Evolutionary conservation across 2,113 vertebrate genomes (phyloP), one percentile per base, ranked within the genome.

Genomic region (Macroglossus sobrinus): DNA sequence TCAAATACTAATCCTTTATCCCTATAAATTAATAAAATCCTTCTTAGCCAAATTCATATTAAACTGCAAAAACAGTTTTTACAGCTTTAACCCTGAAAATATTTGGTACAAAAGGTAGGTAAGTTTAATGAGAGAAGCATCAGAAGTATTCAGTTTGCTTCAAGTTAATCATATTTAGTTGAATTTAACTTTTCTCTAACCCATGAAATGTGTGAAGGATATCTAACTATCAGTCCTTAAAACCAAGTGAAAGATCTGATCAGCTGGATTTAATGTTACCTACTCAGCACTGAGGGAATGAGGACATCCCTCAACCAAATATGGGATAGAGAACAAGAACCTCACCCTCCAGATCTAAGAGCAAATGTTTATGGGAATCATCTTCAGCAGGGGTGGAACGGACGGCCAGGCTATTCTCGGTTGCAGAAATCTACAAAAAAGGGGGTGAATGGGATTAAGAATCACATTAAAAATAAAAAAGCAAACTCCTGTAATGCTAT

Each of bases 381-480:
- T 98, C 98, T 97, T 98, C 98, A 45, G 96, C 80, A 74, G 86
- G 69, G 4, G 4, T 69, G 6, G 97, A 87, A 79, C 55, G 80
- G 93, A 55, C 64, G 71, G 96, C 80, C 45, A 94, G 79, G 90
- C 95, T 98, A 96, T 95, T 98, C 78, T 98, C 98, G 47, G 94
- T 89, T 30, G 66, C 76, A 97, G 97, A 97, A 95, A 95, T 95
- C 98, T 99, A 97, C 86, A 97, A 97, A 82, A 91, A 76, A 75
- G 43, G 35, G 0, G 6, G n/a, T 19, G 14, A 7, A 10, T 16
- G 33, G 69, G 28, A 97, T 97, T 94, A 96, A 86, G 86, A 97
- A 91, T 89, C 91, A 94, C 96, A 97, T 97, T 97, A 97, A 97
- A 97, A 97, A 97, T 95, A 97, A 96, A 96, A 97, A 91, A 94